Conservation (phyloP, 1,140 invertebrate genomes). For the Nebria ingens region DNA sequence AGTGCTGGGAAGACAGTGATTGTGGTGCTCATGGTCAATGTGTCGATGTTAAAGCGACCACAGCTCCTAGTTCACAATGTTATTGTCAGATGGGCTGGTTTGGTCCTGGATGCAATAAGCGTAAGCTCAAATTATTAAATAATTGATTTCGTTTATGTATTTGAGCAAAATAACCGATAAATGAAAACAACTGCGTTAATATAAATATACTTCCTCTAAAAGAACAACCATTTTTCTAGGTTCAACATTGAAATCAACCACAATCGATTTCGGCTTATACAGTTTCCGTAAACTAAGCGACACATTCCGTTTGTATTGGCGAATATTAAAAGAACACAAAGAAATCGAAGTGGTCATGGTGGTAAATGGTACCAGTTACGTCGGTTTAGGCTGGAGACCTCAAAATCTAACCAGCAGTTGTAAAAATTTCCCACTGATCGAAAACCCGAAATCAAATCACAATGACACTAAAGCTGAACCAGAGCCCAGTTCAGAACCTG, state of each 20-base stretch:
- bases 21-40: constrained; percentile 79
- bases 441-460: constrained; percentile 21
- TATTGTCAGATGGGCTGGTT: constrained; percentile 84
- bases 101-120: constrained; percentile 64
- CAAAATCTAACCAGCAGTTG: constrained; percentile 56
- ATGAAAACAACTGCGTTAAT: too few relatives aligned
- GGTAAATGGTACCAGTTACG: constrained; percentile 75
- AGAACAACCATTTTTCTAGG: too few relatives aligned
- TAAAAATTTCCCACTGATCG: constrained; percentile 61
- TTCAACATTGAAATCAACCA: constrained; percentile 51
- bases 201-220: too few relatives aligned
- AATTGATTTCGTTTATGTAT: too few relatives aligned
- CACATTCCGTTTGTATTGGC: constrained; percentile 70
- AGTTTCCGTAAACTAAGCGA: constrained; percentile 57
- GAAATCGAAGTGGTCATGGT: constrained; percentile 79
- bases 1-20: constrained; percentile 70
- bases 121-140: too few relatives aligned
- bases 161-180: too few relatives aligned
- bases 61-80: constrained; percentile 71
- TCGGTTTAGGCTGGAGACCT: constrained; percentile 77
- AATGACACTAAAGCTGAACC: constrained; percentile 26
- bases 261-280: constrained; percentile 56
- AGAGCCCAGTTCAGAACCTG: constrained; percentile 34
- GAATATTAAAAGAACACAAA: constrained; percentile 62
- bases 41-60: constrained; percentile 65